These are phyloP conservation scores for Centroberyx gerrardi DNA, from an alignment of 2,797 vertebrate species.

Conservation along the genomic window DNA sequence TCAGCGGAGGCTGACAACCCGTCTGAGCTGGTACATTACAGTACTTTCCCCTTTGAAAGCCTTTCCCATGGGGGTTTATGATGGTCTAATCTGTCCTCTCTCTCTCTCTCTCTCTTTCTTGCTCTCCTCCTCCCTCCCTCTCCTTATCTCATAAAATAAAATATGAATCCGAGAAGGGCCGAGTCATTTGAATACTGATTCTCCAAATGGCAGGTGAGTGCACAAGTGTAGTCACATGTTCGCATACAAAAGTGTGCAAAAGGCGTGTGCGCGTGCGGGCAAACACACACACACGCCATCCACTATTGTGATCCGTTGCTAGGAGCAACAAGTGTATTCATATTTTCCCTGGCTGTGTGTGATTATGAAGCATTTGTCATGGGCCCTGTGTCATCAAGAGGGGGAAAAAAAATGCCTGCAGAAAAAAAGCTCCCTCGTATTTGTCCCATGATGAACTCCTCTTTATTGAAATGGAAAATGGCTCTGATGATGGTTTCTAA, in stretches of 20 bases:
- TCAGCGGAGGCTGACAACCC: constrained; percentile 28
- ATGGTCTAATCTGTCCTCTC: constrained; percentile 31
- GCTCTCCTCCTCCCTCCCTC: not conserved
- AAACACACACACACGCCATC: constrained; percentile 6
- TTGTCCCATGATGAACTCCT: constrained; percentile 30
- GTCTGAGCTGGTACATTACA: constrained; percentile 22
- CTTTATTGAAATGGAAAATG: constrained; percentile 57
- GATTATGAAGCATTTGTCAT: constrained; percentile 55
- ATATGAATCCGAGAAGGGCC: constrained; percentile 61
- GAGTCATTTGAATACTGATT: constrained; percentile 51
- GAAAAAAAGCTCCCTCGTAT: constrained; percentile 1
- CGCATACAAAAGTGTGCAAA: constrained; percentile 35
- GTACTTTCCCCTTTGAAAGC: constrained; percentile 23
- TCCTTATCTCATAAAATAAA: constrained; percentile 61
- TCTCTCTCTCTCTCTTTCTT: not conserved
- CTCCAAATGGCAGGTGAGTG: constrained; percentile 12
- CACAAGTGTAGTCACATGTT: not conserved
- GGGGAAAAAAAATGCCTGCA: constrained; percentile 10
- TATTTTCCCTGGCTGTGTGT: constrained; percentile 41
- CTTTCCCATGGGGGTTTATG: constrained; percentile 14
- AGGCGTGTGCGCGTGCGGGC: not conserved
- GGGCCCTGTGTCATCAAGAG: constrained; percentile 28
- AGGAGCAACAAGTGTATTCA: constrained; percentile 63
- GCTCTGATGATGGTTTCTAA: constrained; percentile 43
- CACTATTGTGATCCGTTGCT: constrained; percentile 52